These are phyloP conservation scores for Girardinichthys multiradiatus DNA, from an alignment of 2,113 vertebrate genomes.

Conservation along the genomic window DNA sequence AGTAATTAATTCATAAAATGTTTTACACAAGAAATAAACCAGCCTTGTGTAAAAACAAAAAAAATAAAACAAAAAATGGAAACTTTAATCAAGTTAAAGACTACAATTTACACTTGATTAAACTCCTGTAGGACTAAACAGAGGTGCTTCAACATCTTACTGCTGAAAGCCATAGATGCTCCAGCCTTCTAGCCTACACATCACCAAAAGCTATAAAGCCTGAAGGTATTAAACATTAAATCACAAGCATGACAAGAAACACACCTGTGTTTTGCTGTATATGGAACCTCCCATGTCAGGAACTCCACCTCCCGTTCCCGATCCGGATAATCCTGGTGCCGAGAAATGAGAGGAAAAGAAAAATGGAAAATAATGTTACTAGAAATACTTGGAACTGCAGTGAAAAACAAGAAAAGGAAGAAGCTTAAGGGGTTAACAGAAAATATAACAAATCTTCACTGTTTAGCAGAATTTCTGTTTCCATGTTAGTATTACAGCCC, in stretches of 20 bases:
- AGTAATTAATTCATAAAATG: background rate
- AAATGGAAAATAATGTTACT: background rate
- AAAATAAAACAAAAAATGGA: too few relatives aligned
- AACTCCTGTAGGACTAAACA: background rate
- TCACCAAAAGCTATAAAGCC: background rate
- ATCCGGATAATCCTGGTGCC: slow-evolving; percentile 88
- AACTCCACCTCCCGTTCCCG: slow-evolving; percentile 87
- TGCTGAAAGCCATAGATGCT: background rate
- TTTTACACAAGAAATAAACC: background rate
- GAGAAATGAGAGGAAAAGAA: background rate
- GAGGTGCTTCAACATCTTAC: background rate
- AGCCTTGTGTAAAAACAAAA: too few relatives aligned
- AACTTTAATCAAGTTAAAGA: too few relatives aligned
- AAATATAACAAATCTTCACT: slow-evolving; percentile 23
- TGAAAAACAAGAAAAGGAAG: background rate
- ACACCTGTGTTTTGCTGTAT: slow-evolving; percentile 95
- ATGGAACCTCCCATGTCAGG: slow-evolving; percentile 93
- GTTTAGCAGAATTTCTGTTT: slow-evolving; percentile 29
- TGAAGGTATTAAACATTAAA: background rate
- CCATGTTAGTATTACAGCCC: slow-evolving; percentile 71
- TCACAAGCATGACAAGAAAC: slow-evolving; percentile 52
- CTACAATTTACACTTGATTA: too few relatives aligned
- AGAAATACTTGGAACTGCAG: background rate
- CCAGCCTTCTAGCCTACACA: background rate
- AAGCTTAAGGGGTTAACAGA: slow-evolving; percentile 23